Percentiles rank a stretch among this genome's conserved stretches.
These are phyloP conservation scores for Coptodon bakossiorum DNA, from an alignment of 2,113 vertebrate genomes.

Conservation along the genomic window DNA sequence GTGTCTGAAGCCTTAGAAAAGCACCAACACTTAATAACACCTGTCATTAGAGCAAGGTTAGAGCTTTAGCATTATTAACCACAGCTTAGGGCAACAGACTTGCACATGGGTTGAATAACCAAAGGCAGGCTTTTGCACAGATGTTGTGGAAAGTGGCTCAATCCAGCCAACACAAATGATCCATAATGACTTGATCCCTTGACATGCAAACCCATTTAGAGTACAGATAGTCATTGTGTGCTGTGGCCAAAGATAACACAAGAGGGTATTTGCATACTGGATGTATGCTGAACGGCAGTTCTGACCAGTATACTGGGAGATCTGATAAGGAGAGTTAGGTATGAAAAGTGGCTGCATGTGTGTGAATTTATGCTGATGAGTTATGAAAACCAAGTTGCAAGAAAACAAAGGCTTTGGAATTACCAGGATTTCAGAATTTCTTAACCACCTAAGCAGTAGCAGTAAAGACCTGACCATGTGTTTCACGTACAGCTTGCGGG, in stretches of 20 bases:
- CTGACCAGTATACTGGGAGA: background rate
- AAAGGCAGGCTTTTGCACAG: constrained; percentile 9
- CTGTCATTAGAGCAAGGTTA: background rate
- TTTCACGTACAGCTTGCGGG: background rate
- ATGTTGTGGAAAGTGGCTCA: constrained; percentile 11
- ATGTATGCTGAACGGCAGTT: background rate
- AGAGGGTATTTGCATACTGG: background rate
- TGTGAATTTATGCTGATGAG: background rate
- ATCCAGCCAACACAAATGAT: background rate
- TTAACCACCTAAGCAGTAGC: background rate
- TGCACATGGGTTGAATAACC: background rate
- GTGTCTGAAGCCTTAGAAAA: background rate
- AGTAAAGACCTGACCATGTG: background rate
- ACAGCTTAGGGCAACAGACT: background rate
- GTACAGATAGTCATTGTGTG: background rate
- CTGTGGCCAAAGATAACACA: background rate
- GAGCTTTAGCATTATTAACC: background rate
- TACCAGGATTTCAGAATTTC: background rate
- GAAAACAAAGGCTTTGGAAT: background rate
- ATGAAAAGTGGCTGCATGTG: background rate
- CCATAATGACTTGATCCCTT: background rate
- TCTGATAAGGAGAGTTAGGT: background rate
- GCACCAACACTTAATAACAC: background rate
- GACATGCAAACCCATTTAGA: background rate
- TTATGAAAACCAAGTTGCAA: background rate